Conservation (phyloP, 2,113 vertebrate genomes). For the Apodemus speciosus region DNA sequence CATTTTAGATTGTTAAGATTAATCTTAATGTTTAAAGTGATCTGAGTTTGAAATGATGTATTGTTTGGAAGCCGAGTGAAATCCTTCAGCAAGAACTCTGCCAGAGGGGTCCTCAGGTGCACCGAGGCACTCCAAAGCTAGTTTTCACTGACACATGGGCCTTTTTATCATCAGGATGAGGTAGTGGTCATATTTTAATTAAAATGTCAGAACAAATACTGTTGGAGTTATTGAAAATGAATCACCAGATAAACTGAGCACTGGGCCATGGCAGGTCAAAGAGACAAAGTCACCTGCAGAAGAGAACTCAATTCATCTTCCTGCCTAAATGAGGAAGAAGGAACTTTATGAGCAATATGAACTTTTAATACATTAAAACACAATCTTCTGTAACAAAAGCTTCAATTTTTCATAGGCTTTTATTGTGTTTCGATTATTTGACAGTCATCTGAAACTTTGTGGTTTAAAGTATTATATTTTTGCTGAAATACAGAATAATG, state of each 20-base stretch:
- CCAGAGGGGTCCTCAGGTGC: conserved; percentile 86
- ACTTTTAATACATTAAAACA: conserved; percentile 84
- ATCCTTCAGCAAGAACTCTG: conserved; percentile 85
- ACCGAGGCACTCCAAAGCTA: conserved; percentile 87
- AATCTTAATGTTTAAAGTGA: conserved; percentile 85
- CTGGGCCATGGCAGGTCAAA: conserved; percentile 93
- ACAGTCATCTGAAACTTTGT: conserved; percentile 54
- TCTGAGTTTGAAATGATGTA: conserved; percentile 84
- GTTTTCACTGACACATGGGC: conserved; percentile 87
- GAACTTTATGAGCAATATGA: conserved; percentile 85
- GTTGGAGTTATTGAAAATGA: conserved; percentile 93
- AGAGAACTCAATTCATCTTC: conserved; percentile 89
- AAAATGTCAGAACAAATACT: conserved; percentile 97
- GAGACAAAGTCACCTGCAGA: conserved; percentile 92
- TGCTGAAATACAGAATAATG: conserved; percentile 68
- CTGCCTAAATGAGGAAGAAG: conserved; percentile 86
- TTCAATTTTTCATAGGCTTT: conserved; percentile 79
- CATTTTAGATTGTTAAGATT: conserved; percentile 77
- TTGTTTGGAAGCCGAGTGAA: conserved; percentile 83
- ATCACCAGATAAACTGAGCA: conserved; percentile 93
- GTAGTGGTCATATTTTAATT: conserved; percentile 95
- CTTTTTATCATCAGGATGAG: conserved; percentile 93
- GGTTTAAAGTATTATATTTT: conserved; percentile 46
- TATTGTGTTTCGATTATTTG: conserved; percentile 80
- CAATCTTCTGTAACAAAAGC: conserved; percentile 78